Base-by-base conservation (phyloP, 2,888 invertebrate genomes). In the Sinotaia quadrata region DNA sequence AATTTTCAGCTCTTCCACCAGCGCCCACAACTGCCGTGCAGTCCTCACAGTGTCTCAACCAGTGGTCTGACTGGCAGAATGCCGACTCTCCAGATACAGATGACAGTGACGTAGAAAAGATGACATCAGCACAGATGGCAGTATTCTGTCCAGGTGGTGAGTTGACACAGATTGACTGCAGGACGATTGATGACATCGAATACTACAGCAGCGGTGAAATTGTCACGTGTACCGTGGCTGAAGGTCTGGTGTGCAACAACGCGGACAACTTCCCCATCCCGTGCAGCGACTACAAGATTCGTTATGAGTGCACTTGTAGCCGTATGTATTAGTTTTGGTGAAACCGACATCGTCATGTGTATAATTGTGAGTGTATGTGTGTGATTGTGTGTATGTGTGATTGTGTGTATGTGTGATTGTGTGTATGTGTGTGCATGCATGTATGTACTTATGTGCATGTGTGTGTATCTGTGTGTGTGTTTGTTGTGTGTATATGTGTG, bases 171-270 rank as follows among this genome's bases (percentile, higher is more conserved):
- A 81, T 85, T 31, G 83, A 85, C 68, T 87, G 87, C 76, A 67
- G 73, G 47, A 79, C 81, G n/a, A 73, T 74, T 2, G 74, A 78
- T 56, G 78, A 76, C 7, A 78, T 77, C 2, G 76, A 80, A 18
- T 75, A 75, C 47, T 75, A 69, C 51, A 75, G 76, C 8, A 78
- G 80, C 27, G 77, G 79, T 18, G 83, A 84, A 52, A 73, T 78
- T 1, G 73, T 75, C 8, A 68, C 68, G 8, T 87, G 87, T 73
- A 77, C 80, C 49, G 84, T 95, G 69, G 92, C 93, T 76, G 89
- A 90, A 15, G 95, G 95, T 0, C 89, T 95, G 0, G 87, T 91
- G 7, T 95, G 95, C 83, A 89, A 87, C 71, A 88, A 82, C 2
- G 67, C 61, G 12, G 79, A 81, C 47, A 83, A 83, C 61, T 47